Base-by-base conservation (phyloP, 2,113 vertebrate species). In the Gila orcuttii region DNA sequence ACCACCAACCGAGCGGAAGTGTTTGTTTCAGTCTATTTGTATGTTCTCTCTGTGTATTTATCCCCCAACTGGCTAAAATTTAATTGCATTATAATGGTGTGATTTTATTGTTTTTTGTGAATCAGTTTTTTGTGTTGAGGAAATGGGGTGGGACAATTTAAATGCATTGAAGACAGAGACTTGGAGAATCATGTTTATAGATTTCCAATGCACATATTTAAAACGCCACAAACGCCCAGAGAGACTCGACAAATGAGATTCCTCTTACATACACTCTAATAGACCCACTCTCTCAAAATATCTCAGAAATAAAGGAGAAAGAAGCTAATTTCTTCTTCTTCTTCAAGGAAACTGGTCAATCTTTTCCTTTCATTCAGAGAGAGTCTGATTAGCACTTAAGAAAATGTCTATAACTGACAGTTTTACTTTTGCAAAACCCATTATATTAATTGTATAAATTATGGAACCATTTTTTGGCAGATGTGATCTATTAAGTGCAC, bases 181-280 rank as follows among this genome's bases (percentile, higher is more conserved):
- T 79, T 33, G 42, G 59, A 50, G 68, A 75, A 81, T 86, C 31
- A 78, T 76, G 87, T 88, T 88, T 89, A 77, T 80, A 84, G 83
- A 89, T 87, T 82, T 86, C 66, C 71, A 75, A 66, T 59, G 25
- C 74, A 82, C 45, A 69, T 79, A 81, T 88, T 89, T 80, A 79
- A 52, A 52, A 21, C 6, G 55, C 55, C 80, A 82, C 77, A 57
- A 64, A 50, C 45, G 17, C 52, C 73, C 55, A 23, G 55, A 21
- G 55, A 57, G 19, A 8, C 68, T 88, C 71, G 52, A 85, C 79
- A 76, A 87, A 91, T 90, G 52, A 39, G 3, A 85, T 89, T 90
- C 47, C 64, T 89, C 89, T 92, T 92, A 92, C 84, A 90, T 88
- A 69, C 81, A 19, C 55, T 57, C 55, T 57, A 57, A 57, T 57